Conservation (phyloP, 1,140 invertebrate species). For the Uloborus diversus region DNA sequence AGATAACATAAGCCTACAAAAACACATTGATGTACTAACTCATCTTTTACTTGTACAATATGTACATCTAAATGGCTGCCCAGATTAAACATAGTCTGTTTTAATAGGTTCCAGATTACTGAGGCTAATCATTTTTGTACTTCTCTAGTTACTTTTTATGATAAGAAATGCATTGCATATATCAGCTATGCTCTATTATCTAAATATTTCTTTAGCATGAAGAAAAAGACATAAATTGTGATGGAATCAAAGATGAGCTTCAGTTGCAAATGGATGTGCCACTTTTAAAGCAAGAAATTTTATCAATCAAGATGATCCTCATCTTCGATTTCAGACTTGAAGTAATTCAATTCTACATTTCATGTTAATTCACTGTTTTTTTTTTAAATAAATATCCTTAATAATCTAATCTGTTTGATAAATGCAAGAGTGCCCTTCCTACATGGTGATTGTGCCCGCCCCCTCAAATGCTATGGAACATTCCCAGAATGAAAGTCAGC, state of each 20-base stretch:
- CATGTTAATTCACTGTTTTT: background rate
- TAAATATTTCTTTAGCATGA: slow-evolving; percentile 60
- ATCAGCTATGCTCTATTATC: background rate
- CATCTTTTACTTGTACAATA: too few relatives aligned
- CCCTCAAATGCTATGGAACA: background rate
- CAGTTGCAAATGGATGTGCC: slow-evolving; percentile 64
- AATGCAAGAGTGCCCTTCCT: background rate
- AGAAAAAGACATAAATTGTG: slow-evolving; percentile 65
- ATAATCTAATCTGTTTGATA: background rate
- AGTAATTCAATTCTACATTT: slow-evolving; percentile 18
- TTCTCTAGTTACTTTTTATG: too few relatives aligned
- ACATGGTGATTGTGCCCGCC: too few relatives aligned
- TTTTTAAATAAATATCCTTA: background rate
- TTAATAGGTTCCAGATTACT: too few relatives aligned
- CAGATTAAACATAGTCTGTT: too few relatives aligned
- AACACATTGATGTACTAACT: too few relatives aligned
- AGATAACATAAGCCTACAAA: too few relatives aligned
- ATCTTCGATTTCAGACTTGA: slow-evolving; percentile 46
- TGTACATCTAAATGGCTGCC: too few relatives aligned
- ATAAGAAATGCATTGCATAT: too few relatives aligned
- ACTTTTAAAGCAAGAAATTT: slow-evolving; percentile 61
- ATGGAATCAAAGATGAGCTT: slow-evolving; percentile 64
- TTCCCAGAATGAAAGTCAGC: background rate
- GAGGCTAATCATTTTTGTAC: too few relatives aligned
- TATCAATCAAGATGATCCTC: slow-evolving; percentile 34